Evolutionary conservation across 1,140 invertebrate species (phyloP), one percentile per base, ranked within the genome.

Genomic region (Camponotus pennsylvanicus): DNA sequence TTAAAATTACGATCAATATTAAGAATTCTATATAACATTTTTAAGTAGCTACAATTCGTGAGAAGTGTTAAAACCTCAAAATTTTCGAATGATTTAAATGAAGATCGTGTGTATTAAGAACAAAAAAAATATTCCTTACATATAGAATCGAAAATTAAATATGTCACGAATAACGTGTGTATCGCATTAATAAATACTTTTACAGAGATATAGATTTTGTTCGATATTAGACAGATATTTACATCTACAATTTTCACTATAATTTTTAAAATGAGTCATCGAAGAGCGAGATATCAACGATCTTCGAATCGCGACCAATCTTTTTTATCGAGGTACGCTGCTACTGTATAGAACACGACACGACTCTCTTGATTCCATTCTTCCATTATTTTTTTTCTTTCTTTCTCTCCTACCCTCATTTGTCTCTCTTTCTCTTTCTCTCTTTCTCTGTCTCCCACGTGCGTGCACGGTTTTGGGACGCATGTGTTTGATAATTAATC

Each of bases 401-500:
- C 18, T 75, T 15, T 57, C 34, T 59, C n/a, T 57, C 18, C 52
- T 40, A 8, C 11, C 27, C 5, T 21, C 13, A n/a, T 13, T n/a
- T 11, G 1, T 52, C 11, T 21, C 32, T 42, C 18, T 64, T 3
- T 55, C 13, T 63, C 11, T 77, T 32, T 27, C 34, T 32, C n/a
- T 76, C 18, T 55, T 34, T 77, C 37, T 55, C 59, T 66, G 1
- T 45, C 8, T 52, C 2, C 34, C 40, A 8, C 77, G 61, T 69
- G 32, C 63, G 63, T 69, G 64, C 77, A 80, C 64, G 66, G 3
- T 18, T 82, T 18, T 70, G 11, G 11, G 37, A 4, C 27, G 67
- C 79, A 82, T 82, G 66, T 71, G 67, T 73, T 82, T 73, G 52
- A 6, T 59, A 11, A 82, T 1, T 71, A 71, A 70, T 59, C 70